Evolutionary conservation across 1,140 invertebrate species (phyloP).

Genomic region (Psilanteris sp.): DNA sequence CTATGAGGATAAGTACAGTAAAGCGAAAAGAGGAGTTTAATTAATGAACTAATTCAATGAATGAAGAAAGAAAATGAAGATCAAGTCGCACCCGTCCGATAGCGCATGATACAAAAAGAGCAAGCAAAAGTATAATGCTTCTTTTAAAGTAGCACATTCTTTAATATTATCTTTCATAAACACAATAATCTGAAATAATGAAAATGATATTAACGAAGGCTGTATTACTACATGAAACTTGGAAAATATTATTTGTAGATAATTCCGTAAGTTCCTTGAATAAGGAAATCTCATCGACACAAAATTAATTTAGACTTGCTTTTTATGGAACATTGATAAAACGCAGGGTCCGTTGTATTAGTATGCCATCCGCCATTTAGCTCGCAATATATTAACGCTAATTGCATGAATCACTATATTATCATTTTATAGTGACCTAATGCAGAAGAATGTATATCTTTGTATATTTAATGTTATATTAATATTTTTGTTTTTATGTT

Average conservation of each 20-base stretch:
- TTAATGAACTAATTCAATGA: conserved; percentile 10
- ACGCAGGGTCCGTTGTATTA: conserved; percentile 34
- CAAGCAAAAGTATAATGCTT: conserved; percentile 15
- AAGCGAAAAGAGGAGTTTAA: conserved; percentile 38
- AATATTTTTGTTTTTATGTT: conserved; percentile 33
- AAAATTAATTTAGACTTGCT: conserved; percentile 37
- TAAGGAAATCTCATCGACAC: conserved; percentile 18
- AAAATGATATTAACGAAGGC: neutral
- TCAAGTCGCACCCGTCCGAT: conserved; percentile 53
- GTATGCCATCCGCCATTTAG: conserved; percentile 52
- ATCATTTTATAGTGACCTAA: conserved; percentile 49
- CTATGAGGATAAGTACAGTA: conserved; percentile 53
- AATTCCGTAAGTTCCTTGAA: conserved; percentile 45
- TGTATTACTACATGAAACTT: neutral
- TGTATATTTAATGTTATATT: conserved; percentile 40
- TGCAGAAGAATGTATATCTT: conserved; percentile 26
- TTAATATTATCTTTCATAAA: neutral
- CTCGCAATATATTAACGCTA: conserved; percentile 36
- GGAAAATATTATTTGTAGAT: conserved; percentile 47
- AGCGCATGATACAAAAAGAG: conserved; percentile 48
- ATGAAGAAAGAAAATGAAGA: conserved; percentile 41
- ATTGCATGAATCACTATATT: conserved; percentile 22
- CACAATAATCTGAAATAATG: no score
- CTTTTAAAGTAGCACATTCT: neutral
- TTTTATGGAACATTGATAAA: conserved; percentile 38